These are phyloP conservation scores for Brevipalpus yothersi DNA, from an alignment of 1,140 invertebrate species.

Conservation along the genomic window DNA sequence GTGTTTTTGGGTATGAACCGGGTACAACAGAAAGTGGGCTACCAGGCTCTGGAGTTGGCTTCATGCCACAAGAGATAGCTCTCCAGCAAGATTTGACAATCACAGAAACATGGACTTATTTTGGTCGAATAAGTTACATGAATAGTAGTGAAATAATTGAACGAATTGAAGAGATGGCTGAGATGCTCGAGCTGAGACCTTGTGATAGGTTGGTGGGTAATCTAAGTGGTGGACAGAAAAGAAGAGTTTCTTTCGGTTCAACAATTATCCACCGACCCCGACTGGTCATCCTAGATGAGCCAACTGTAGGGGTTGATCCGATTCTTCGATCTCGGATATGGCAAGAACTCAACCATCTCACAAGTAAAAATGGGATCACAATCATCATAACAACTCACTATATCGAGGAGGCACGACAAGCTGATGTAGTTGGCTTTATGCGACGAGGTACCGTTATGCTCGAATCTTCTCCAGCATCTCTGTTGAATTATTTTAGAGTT, in stretches of 20 bases:
- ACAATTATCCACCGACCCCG: constrained; percentile 35
- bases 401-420: constrained; percentile 21
- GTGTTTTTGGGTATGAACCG: constrained; percentile 3
- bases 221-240: constrained; percentile 62
- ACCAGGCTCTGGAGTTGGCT: constrained; percentile 50
- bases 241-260: constrained; percentile 68
- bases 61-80: constrained; percentile 69
- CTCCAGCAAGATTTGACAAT: constrained; percentile 81
- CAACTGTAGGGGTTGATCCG: constrained; percentile 24
- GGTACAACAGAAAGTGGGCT: constrained; percentile 21
- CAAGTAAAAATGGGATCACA: constrained; percentile 26
- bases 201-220: neutral
- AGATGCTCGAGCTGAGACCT: constrained; percentile 3
- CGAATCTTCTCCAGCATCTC: constrained; percentile 59
- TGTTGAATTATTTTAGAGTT: constrained; percentile 55
- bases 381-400: constrained; percentile 24
- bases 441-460: constrained; percentile 29
- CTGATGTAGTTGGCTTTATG: constrained; percentile 27
- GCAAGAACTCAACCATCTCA: constrained; percentile 5
- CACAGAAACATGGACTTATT: constrained; percentile 75
- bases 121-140: constrained; percentile 54
- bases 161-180: constrained; percentile 3
- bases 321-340: constrained; percentile 15
- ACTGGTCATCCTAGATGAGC: constrained; percentile 22
- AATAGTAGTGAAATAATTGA: neutral